These are phyloP conservation scores for Troides aeacus DNA, from an alignment of 2,888 invertebrate genomes.

Conservation along the genomic window DNA sequence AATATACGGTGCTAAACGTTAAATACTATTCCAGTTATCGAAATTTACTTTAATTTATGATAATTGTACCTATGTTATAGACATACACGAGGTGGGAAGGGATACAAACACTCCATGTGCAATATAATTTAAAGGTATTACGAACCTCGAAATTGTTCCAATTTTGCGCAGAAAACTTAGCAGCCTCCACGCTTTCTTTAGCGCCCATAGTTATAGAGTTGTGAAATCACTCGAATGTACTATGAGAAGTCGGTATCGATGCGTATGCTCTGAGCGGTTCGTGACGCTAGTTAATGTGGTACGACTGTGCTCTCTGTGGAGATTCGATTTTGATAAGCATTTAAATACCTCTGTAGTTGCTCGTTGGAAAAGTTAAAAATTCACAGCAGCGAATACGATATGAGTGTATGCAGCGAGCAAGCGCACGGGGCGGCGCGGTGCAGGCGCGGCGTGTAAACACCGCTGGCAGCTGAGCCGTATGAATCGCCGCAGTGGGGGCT, in stretches of 20 bases:
- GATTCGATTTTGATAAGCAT: constrained; percentile 67
- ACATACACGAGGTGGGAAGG: constrained; percentile 72
- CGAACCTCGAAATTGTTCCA: constrained; percentile 90
- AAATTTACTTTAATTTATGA: constrained; percentile 40
- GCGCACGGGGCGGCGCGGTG: constrained; percentile 47
- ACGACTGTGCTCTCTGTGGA: constrained; percentile 65
- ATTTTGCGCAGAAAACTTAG: constrained; percentile 89
- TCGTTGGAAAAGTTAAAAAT: constrained; percentile 72
- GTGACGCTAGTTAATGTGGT: constrained; percentile 71
- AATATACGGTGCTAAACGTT: constrained; percentile 64
- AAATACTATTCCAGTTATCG: constrained; percentile 49
- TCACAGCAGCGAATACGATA: constrained; percentile 75
- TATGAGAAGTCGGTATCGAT: constrained; percentile 72
- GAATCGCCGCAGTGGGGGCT: constrained; percentile 40
- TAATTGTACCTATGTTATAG: constrained; percentile 47
- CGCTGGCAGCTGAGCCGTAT: constrained; percentile 62
- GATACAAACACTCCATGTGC: constrained; percentile 78
- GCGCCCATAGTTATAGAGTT: constrained; percentile 85
- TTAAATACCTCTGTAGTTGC: constrained; percentile 73
- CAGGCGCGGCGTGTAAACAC: constrained; percentile 73
- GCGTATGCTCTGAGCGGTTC: constrained; percentile 69
- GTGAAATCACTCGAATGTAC: constrained; percentile 75
- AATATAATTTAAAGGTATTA: constrained; percentile 75
- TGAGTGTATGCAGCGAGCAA: constrained; percentile 65
- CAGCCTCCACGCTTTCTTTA: constrained; percentile 90